phyloP scores from a whole-genome alignment of 2,113 vertebrate species.

The Microtus montanus region DNA sequence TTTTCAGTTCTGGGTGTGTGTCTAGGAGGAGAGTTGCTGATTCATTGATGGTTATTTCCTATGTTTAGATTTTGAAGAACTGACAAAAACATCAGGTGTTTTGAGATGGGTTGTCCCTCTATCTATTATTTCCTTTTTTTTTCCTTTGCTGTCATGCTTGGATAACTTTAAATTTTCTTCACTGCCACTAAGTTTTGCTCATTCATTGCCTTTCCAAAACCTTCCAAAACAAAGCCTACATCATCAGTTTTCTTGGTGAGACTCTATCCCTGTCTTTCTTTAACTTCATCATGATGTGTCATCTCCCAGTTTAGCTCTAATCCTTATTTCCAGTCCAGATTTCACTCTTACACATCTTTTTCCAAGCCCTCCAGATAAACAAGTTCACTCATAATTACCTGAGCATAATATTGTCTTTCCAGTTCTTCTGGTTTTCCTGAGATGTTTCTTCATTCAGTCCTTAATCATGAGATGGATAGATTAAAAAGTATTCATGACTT shows the following conservation, averaged over 20 bases:
- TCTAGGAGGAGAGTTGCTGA: not conserved
- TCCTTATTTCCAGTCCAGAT: conserved; percentile 1
- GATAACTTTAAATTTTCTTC: not conserved
- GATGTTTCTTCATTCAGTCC: not conserved
- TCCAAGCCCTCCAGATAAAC: not conserved
- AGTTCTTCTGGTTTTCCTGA: conserved; percentile 14
- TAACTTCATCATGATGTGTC: not conserved
- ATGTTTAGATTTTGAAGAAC: not conserved
- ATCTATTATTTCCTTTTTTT: not conserved
- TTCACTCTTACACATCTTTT: not conserved
- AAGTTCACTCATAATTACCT: not conserved
- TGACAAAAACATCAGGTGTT: not conserved
- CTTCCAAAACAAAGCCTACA: not conserved
- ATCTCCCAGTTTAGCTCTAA: not conserved
- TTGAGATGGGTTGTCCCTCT: not conserved
- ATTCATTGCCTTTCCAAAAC: not conserved
- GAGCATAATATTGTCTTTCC: not conserved
- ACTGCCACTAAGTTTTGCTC: conserved; percentile 3
- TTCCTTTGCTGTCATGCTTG: not conserved
- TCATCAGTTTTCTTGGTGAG: not conserved
- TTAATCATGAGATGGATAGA: not conserved
- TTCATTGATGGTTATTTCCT: not conserved
- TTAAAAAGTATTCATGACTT: not conserved
- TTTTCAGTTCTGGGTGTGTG: not conserved
- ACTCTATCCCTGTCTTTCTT: not conserved